These are phyloP conservation scores for Chaetophractus vellerosus DNA, from an alignment of 2,797 vertebrate species.

Conservation along the genomic window DNA sequence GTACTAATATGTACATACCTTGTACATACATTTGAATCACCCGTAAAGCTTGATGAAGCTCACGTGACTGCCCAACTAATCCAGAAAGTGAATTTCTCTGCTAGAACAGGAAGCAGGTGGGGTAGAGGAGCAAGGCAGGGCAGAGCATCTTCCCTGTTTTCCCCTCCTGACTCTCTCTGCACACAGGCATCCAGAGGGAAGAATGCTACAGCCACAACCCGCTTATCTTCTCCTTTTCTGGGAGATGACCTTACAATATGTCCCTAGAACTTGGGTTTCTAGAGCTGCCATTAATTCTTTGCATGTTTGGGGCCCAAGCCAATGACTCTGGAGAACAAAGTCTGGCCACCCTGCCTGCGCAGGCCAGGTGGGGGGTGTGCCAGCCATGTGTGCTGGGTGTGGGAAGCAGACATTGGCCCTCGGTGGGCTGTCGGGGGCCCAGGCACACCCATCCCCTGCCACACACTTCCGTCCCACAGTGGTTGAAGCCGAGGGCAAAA, in stretches of 20 bases:
- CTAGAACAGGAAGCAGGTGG: background rate
- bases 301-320: background rate
- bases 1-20: background rate
- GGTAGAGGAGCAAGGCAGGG: background rate
- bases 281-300: background rate
- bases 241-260: background rate
- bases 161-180: constrained; percentile 3
- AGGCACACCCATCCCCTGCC: background rate
- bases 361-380: fast-evolving
- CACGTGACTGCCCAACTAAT: background rate
- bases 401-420: background rate
- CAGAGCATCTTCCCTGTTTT: background rate
- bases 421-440: background rate
- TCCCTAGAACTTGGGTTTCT: background rate
- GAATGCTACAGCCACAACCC: background rate
- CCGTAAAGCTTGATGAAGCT: background rate
- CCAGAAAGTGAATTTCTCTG: background rate
- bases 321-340: background rate
- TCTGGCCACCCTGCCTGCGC: background rate
- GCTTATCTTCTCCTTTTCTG: background rate
- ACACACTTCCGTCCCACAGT: background rate
- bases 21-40: background rate
- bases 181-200: background rate
- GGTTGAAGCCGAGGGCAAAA: background rate
- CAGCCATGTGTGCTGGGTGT: fast-evolving